Evolutionary conservation across 2,113 vertebrate genomes (phyloP), one percentile per base, ranked within the genome.

Genomic region (Trachemys scripta): DNA sequence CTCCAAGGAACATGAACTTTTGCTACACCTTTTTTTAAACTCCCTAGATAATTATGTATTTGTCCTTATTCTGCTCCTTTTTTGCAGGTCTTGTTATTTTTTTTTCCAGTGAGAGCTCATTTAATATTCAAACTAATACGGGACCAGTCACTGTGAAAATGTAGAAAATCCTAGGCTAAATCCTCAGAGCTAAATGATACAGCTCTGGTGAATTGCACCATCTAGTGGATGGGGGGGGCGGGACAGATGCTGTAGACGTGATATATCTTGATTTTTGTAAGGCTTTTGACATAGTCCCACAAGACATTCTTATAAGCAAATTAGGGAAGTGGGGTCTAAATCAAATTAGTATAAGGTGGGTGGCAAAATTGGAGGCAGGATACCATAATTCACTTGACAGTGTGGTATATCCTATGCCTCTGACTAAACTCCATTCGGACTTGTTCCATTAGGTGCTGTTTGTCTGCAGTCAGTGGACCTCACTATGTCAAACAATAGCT

Each of bases 11-110:
- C 89, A 84, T 86, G 95, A 96, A 95, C 94, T 94, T 97, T 93
- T 97, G 87, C 82, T 96, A 85, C 87, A 96, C 91, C 59, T 85
- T 80, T 90, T 90, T 84, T 83, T 92, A 57, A 87, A 94, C 91
- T 86, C 92, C 91, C 38, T 72, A 90, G 89, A 90, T 97, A 98
- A 98, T 98, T 98, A 97, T 94, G 84, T 80, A 93, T 96, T 98
- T 98, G 96, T 97, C 97, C 95, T 98, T 98, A 89, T 98, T 97
- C 97, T 96, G 75, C 35, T 89, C 56, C 86, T 95, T 91, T 59
- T 95, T 96, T 93, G 94, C 92, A 96, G 87, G 45, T 94, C 94
- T n/a, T 92, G 50, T 85, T 95, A 92, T 42, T 69, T 94, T 96
- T 93, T 93, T 65, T 93, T 84, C 35, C 75, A 92, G 31, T 85